Evolutionary conservation across 2,888 invertebrate genomes (phyloP).

Genomic region (Melikaiella ostensackeni): DNA sequence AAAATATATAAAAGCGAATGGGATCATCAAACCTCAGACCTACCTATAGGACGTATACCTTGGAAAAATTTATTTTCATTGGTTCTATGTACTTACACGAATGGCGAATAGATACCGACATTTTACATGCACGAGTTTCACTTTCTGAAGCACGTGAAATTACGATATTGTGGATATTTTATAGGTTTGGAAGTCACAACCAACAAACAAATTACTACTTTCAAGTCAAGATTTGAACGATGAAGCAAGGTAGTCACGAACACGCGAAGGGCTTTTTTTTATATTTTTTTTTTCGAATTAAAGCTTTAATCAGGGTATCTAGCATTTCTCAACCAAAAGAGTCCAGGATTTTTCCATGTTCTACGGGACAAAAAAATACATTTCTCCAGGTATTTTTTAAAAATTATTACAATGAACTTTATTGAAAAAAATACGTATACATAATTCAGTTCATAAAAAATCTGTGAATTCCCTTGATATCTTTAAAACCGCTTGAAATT

Average conservation of each 20-base stretch:
- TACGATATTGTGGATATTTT: constrained; percentile 39
- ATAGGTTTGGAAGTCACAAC: constrained; percentile 29
- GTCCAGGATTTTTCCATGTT: too few relatives aligned
- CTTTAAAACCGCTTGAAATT: too few relatives aligned
- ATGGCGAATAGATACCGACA: constrained; percentile 46
- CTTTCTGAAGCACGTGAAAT: constrained; percentile 42
- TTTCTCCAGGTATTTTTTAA: too few relatives aligned
- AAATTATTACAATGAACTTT: too few relatives aligned
- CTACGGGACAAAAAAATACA: too few relatives aligned
- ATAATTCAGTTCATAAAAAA: too few relatives aligned
- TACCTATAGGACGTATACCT: neutral
- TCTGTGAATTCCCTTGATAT: too few relatives aligned
- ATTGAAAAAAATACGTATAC: too few relatives aligned
- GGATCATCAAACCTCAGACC: neutral
- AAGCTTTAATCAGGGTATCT: too few relatives aligned
- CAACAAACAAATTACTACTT: constrained; percentile 49
- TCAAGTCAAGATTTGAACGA: constrained; percentile 7
- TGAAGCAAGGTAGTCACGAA: constrained; percentile 12
- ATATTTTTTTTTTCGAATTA: neutral
- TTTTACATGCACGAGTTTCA: constrained; percentile 62
- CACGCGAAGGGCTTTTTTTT: constrained; percentile 16
- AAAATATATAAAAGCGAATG: neutral
- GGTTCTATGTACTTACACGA: constrained; percentile 3
- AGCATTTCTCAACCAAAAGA: too few relatives aligned
- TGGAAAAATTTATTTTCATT: constrained; percentile 1